Evolutionary conservation across 2,888 invertebrate species (phyloP).

Genomic region (Rhagophthalmus giganteus): DNA sequence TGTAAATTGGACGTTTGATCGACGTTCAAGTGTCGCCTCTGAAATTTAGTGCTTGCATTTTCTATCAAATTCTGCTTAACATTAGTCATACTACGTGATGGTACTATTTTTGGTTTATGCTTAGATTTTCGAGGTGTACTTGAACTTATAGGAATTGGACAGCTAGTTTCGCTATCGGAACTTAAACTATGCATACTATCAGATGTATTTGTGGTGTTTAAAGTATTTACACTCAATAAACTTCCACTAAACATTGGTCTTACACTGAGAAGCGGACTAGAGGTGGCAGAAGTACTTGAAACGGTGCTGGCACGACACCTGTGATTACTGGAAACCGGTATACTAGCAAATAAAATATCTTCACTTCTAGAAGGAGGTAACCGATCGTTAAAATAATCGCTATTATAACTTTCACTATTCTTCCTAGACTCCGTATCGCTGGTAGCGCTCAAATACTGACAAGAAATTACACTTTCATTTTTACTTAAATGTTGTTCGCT

Average conservation of each 20-base stretch:
- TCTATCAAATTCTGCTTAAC: slow-evolving; percentile 57
- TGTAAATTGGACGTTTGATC: slow-evolving; percentile 47
- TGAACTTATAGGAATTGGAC: slow-evolving; percentile 59
- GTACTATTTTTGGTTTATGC: slow-evolving; percentile 61
- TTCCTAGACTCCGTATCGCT: slow-evolving; percentile 51
- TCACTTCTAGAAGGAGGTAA: slow-evolving; percentile 80
- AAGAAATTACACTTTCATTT: slow-evolving; percentile 54
- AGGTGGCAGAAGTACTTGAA: slow-evolving; percentile 67
- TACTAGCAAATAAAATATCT: slow-evolving; percentile 64
- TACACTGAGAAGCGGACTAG: slow-evolving; percentile 69
- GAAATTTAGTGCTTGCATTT: slow-evolving; percentile 41
- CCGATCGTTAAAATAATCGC: slow-evolving; percentile 54
- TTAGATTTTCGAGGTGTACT: slow-evolving; percentile 56
- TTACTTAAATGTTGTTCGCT: slow-evolving; percentile 76
- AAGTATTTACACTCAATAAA: slow-evolving; percentile 65
- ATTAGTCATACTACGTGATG: slow-evolving; percentile 66
- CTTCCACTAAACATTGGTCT: slow-evolving; percentile 66
- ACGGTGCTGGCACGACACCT: slow-evolving; percentile 56
- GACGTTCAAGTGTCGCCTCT: slow-evolving; percentile 42
- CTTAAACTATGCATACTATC: slow-evolving; percentile 71
- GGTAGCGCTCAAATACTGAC: slow-evolving; percentile 61
- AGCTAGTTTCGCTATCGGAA: slow-evolving; percentile 64
- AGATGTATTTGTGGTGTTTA: slow-evolving; percentile 61
- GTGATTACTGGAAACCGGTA: slow-evolving; percentile 27
- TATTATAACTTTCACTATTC: slow-evolving; percentile 50